Evolutionary conservation across 2,888 invertebrate species (phyloP), one percentile per base, ranked within the genome.

Genomic region (Parnassius mnemosyne): DNA sequence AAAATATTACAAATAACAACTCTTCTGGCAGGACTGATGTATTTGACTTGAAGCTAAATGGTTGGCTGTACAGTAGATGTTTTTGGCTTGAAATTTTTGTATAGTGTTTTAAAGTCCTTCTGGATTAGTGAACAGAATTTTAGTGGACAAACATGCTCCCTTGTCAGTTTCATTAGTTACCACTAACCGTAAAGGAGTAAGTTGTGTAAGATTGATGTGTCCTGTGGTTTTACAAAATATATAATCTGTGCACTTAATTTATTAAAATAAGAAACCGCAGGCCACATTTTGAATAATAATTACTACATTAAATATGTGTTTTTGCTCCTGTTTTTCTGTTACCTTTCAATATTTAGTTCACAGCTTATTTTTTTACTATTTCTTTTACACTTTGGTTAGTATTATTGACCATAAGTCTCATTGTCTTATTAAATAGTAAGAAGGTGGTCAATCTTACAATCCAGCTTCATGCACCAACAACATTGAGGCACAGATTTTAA

Each of bases 301-400:
- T 60, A 64, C 56, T 54, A 53, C 50, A 3, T 10, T 53, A 52
- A 57, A 54, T 54, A 53, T 60, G 64, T 75, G 75, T 75, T 49
- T 72, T 75, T 76, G 79, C 77, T 76, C 71, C 63, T 68, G 9
- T 71, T 70, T 71, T 66, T 68, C 70, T 71, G 79, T 74, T 70
- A 60, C 61, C 56, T 69, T 65, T 67, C 66, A 71, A 67, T 55
- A 67, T 86, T 89, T 78, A 81, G 78, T 85, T 85, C 81, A 88
- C 87, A 85, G 89, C 89, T 89, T 89, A 87, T 89, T 89, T 89
- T 86, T 85, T 85, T 84, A 84, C 83, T 84, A 81, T 75, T 76
- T 77, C 70, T 72, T 71, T 80, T 78, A 79, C 75, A 76, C 75
- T 77, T 66, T 70, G 34, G 76, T 76, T 72, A 76, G 56, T 53